A percentile compares a stretch with the other conserved stretches of the same genome.
Conservation (phyloP, 2,888 invertebrate genomes). For the Eupelmus urozonus region DNA sequence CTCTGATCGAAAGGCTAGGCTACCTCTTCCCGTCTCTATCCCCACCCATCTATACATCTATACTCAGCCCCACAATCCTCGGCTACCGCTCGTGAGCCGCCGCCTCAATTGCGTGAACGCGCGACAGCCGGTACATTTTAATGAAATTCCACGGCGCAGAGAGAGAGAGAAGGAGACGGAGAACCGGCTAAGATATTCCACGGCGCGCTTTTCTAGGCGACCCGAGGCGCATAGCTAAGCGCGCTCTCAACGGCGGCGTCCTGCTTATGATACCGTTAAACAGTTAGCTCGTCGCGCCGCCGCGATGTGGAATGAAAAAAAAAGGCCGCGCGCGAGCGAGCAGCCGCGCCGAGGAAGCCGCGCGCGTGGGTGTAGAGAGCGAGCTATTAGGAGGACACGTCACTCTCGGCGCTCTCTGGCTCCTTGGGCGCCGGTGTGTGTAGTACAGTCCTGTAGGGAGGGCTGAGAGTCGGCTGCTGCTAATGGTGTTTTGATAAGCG, state of each 20-base stretch:
- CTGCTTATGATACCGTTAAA: conserved; percentile 48
- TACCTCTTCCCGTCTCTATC: neutral
- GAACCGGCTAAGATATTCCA: conserved; percentile 67
- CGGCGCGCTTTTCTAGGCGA: conserved; percentile 64
- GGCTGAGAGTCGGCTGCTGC: no score
- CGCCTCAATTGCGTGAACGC: conserved; percentile 31
- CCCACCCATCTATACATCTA: neutral
- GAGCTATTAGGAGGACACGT: conserved; percentile 25
- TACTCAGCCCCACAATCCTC: no score
- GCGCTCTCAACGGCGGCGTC: conserved; percentile 54
- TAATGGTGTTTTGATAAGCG: conserved; percentile 19
- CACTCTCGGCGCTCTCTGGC: neutral
- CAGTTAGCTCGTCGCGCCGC: conserved; percentile 48
- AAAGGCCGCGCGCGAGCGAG: conserved; percentile 6
- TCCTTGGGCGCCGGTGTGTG: neutral
- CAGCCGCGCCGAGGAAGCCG: neutral
- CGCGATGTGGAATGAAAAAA: conserved; percentile 8
- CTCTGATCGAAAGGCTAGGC: no score
- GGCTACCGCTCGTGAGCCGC: neutral
- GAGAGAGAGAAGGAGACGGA: conserved; percentile 14
- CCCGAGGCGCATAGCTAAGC: conserved; percentile 62
- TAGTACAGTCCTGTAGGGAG: neutral
- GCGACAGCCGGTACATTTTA: conserved; percentile 46
- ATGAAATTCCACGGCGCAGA: conserved; percentile 46
- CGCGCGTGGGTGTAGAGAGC: neutral